Evolutionary conservation across 2,888 invertebrate species (phyloP).

Genomic region (Cremastinae sp.): DNA sequence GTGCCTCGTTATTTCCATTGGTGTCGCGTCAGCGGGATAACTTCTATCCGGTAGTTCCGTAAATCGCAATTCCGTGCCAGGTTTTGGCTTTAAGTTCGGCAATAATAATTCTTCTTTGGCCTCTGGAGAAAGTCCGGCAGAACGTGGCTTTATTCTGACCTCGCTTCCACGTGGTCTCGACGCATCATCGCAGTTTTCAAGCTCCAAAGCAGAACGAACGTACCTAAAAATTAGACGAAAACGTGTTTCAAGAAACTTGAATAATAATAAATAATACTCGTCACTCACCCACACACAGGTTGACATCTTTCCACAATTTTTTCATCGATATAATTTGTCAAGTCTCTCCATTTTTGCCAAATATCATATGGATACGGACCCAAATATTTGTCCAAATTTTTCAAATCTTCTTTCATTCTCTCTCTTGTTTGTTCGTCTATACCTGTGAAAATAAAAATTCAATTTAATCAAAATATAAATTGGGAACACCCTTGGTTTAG

Average conservation of each 20-base stretch:
- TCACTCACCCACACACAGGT: constrained; percentile 85
- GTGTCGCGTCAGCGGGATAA: constrained; percentile 89
- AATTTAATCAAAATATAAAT: background rate
- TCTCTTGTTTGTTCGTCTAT: constrained; percentile 86
- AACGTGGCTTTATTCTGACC: constrained; percentile 74
- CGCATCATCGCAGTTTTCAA: constrained; percentile 87
- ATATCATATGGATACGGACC: constrained; percentile 96
- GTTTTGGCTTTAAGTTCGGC: constrained; percentile 90
- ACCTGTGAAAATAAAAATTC: constrained; percentile 71
- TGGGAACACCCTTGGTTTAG: too few relatives aligned
- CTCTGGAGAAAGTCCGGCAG: constrained; percentile 81
- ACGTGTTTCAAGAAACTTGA: background rate
- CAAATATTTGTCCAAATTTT: constrained; percentile 88
- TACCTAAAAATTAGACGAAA: constrained; percentile 71
- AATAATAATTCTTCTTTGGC: constrained; percentile 88
- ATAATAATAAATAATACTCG: background rate
- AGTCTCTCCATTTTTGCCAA: constrained; percentile 91
- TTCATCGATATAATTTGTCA: constrained; percentile 83
- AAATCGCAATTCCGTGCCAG: constrained; percentile 91
- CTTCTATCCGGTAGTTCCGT: constrained; percentile 88
- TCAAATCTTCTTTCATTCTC: constrained; percentile 86
- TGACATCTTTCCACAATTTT: constrained; percentile 83
- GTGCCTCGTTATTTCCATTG: constrained; percentile 92
- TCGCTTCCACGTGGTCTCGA: constrained; percentile 85
- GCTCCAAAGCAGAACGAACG: constrained; percentile 90